These are phyloP conservation scores for Botia kubotai DNA, from an alignment of 2,797 vertebrate genomes.

Conservation along the genomic window DNA sequence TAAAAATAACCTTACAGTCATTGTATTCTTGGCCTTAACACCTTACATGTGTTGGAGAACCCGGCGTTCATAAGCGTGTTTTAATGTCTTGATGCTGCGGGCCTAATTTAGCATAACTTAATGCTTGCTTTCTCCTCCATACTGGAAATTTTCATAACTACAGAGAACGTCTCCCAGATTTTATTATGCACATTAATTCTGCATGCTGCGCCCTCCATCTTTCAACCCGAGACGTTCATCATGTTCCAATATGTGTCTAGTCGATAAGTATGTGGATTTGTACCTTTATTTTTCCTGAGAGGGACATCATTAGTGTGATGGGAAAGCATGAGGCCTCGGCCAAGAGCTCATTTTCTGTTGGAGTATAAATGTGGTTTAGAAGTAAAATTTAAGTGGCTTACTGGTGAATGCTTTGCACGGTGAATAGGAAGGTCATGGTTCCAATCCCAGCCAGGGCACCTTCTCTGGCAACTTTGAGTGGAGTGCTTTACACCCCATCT, in stretches of 20 bases:
- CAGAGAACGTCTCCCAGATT: conserved; percentile 51
- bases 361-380: conserved; percentile 15
- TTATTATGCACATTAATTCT: conserved; percentile 57
- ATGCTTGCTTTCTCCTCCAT: conserved; percentile 16
- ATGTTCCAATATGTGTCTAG: conserved; percentile 56
- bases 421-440: conserved; percentile 38
- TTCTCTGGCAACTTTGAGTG: conserved; percentile 30
- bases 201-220: conserved; percentile 53
- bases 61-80: neutral
- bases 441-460: conserved; percentile 31
- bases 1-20: conserved; percentile 35
- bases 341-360: conserved; percentile 22
- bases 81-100: conserved; percentile 17
- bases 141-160: conserved; percentile 50
- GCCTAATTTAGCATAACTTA: conserved; percentile 5
- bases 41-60: conserved; percentile 15
- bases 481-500: conserved; percentile 33
- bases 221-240: conserved; percentile 46
- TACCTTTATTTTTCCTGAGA: conserved; percentile 44
- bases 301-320: conserved; percentile 18
- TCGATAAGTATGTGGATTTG: conserved; percentile 57
- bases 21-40: conserved; percentile 22
- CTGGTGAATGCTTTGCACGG: neutral
- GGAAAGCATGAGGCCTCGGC: neutral
- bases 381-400: conserved; percentile 26